phyloP scores from a whole-genome alignment of 2,113 vertebrate species.

The Gymnarchus niloticus region DNA sequence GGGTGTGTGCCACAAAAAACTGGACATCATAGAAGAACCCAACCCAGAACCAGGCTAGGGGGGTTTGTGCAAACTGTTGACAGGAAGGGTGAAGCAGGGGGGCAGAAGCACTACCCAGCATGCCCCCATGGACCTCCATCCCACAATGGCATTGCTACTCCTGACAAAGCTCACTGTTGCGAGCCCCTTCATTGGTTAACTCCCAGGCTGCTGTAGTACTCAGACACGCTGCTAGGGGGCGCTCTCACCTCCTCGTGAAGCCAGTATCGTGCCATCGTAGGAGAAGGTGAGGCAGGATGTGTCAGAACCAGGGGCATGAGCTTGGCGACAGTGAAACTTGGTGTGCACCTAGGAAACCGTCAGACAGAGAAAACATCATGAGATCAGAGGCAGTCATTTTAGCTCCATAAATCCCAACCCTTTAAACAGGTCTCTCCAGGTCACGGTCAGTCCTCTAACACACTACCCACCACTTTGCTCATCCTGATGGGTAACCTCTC shows the following conservation, averaged over 20 bases:
- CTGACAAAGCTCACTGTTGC: background rate
- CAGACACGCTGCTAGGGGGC: background rate
- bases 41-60: background rate
- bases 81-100: background rate
- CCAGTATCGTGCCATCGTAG: conserved; percentile 80
- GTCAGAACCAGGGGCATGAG: conserved; percentile 79
- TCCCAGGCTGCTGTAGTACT: background rate
- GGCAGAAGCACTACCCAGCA: background rate
- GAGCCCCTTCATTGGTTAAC: too few species aligned
- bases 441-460: background rate
- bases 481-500: background rate
- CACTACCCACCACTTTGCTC: background rate
- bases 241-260: conserved; percentile 83
- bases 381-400: background rate
- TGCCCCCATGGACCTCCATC: background rate
- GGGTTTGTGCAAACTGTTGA: background rate
- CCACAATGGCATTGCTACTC: too few species aligned
- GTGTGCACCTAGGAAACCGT: conserved; percentile 82
- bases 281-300: conserved; percentile 85
- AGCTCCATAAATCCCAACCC: background rate
- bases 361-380: background rate
- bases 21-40: background rate
- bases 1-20: background rate
- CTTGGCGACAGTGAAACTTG: conserved; percentile 91
- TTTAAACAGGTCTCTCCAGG: background rate